Percentiles rank a stretch among this genome's conserved stretches.
Conservation (phyloP, 2,888 invertebrate genomes). For the Sabellastarte sp. region DNA sequence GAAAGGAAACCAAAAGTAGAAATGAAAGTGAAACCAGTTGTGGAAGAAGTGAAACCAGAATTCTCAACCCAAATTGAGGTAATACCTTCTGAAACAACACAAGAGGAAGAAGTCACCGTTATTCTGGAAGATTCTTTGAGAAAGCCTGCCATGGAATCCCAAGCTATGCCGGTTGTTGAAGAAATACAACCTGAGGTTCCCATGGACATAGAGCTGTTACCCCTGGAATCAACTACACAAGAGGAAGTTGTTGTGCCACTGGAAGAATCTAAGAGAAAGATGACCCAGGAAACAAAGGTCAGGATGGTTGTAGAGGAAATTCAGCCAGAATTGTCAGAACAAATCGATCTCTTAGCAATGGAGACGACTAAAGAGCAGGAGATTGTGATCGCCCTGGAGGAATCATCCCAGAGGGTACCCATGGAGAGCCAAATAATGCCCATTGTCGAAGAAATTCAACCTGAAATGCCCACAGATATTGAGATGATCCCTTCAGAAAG, state of each 20-base stretch:
- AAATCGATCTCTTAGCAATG: background rate
- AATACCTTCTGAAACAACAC: constrained; percentile 5
- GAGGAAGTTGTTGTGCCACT: constrained; percentile 16
- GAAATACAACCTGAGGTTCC: constrained; percentile 13
- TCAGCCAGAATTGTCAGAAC: background rate
- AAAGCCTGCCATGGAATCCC: constrained; percentile 17
- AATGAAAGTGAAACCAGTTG: constrained; percentile 6
- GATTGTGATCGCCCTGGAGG: constrained; percentile 3
- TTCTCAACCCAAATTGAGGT: constrained; percentile 4
- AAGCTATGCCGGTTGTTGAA: constrained; percentile 15
- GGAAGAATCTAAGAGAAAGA: background rate
- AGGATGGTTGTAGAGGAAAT: constrained; percentile 5
- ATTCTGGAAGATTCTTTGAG: constrained; percentile 8
- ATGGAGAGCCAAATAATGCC: background rate
- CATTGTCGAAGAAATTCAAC: constrained; percentile 8
- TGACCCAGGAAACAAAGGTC: background rate
- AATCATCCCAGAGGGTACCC: background rate
- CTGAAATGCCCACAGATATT: constrained; percentile 28
- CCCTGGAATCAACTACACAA: constrained; percentile 14
- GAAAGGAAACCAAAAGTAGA: background rate
- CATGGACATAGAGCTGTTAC: constrained; percentile 6
- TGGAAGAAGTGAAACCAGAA: constrained; percentile 4
- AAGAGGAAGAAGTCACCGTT: constrained; percentile 9
- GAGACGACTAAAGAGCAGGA: constrained; percentile 2
- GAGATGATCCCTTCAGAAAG: background rate